Evolutionary conservation across 1,140 invertebrate species (phyloP).

Genomic region (Armadillidium nasatum): DNA sequence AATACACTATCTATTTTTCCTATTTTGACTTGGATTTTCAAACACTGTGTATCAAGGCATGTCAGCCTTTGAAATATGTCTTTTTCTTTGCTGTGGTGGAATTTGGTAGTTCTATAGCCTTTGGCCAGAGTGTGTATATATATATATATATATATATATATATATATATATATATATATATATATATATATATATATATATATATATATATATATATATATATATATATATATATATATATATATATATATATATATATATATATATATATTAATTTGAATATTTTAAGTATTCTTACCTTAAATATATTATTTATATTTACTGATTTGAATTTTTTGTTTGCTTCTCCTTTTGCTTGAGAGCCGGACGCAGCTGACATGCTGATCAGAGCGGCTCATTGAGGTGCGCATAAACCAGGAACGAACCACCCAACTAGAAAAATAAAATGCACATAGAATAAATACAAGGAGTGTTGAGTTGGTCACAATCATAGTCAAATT

Average conservation of each 20-base stretch:
- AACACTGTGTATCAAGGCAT: no score
- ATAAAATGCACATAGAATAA: no score
- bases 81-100: no score
- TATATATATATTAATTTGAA: neutral
- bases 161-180: no score
- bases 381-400: conserved; percentile 80
- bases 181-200: neutral
- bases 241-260: neutral
- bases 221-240: conserved; percentile 11
- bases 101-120: no score
- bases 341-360: conserved; percentile 81
- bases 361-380: conserved; percentile 80
- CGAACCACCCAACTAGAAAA: conserved; percentile 60
- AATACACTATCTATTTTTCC: no score
- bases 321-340: conserved; percentile 92
- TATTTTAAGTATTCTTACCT: conserved; percentile 59
- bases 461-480: no score
- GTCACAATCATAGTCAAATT: no score
- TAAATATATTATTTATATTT: conserved; percentile 95
- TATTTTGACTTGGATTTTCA: no score
- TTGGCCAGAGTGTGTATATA: no score
- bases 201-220: conserved; percentile 5
- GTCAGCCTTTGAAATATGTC: no score
- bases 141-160: no score
- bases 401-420: conserved; percentile 68